Evolutionary conservation across 30 jellyfish, hydroid and myxozoan species (phyloP).

Genomic region (Aurelia sp.): DNA sequence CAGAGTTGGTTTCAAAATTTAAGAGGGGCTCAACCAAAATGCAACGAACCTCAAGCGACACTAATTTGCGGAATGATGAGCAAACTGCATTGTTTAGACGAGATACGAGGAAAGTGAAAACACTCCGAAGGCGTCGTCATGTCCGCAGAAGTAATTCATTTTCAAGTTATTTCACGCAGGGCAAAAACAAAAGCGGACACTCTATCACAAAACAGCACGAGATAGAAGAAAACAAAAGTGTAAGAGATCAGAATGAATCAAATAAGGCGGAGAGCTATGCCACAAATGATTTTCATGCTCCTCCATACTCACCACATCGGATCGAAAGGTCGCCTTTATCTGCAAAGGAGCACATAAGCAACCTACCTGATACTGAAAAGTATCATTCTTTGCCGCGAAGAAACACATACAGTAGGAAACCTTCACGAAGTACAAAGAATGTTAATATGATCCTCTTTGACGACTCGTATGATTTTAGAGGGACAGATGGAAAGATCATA

Average conservation of each 20-base stretch:
- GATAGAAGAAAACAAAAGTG: neutral
- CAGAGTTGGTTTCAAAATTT: conserved; percentile 66
- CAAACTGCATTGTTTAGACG: conserved; percentile 49
- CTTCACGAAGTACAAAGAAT: neutral
- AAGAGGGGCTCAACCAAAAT: conserved; percentile 47
- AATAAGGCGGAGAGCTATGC: neutral
- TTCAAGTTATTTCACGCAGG: conserved; percentile 65
- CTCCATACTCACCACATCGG: conserved; percentile 66
- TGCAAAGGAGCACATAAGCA: neutral
- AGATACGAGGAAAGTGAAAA: conserved; percentile 49
- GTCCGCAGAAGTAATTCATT: conserved; percentile 77
- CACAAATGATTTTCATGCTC: conserved; percentile 2
- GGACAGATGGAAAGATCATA: neutral
- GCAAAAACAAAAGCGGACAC: neutral
- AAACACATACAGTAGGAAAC: neutral
- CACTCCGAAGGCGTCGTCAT: conserved; percentile 68
- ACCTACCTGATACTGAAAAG: neutral
- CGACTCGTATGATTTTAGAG: neutral
- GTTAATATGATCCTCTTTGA: neutral
- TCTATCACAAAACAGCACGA: neutral
- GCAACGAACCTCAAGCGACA: conserved; percentile 67
- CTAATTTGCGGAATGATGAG: conserved; percentile 30
- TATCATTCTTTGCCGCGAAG: neutral
- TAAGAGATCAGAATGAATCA: neutral
- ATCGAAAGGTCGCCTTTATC: conserved; percentile 22